Base-by-base conservation (phyloP, 2,888 invertebrate genomes). In the Hydriomena furcata region DNA sequence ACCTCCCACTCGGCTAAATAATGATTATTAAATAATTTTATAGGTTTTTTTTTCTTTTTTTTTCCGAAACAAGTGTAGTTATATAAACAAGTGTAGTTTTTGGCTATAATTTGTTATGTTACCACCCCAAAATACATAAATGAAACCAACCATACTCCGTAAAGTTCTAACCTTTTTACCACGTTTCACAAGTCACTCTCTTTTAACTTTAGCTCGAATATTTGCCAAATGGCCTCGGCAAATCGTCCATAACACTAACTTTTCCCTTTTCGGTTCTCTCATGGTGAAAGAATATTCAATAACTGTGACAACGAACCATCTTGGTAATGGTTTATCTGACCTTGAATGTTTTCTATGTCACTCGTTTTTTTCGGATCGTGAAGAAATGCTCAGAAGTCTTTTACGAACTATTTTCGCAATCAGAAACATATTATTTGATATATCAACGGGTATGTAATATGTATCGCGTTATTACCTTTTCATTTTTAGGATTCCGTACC, bases 161-260 rank as follows among this genome's bases (percentile, higher is more conserved):
- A 56, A 67, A 75, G 64, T 66, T 62, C n/a, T n/a, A n/a, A 63
- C 68, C n/a, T n/a, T 60, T 65, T 67, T 66, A 63, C 68, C 60
- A 63, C 60, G 66, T 68, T 62, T 67, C 63, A 60, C 63, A 61
- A 66, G 66, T 63, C 71, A 65, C 67, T 58, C 61, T 71, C 67
- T 70, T 71, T 68, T 65, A 73, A 76, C 69, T 76, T 62, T 52
- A 58, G 60, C 58, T 61, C 54, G 57, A 61, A 66, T 70, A 73
- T 76, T 72, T 78, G 78, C 77, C 76, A 77, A 80, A 80, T 73
- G 73, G 75, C 55, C 63, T 61, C 60, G 63, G 68, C 71, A 76
- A 78, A 78, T 76, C 73, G 73, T 69, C 77, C 76, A 73, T 77
- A 72, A 66, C 73, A 58, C 60, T 46, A 77, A 78, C 65, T 76